phyloP scores from a whole-genome alignment of 2,113 vertebrate genomes.

The Alaudala cheleensis region DNA sequence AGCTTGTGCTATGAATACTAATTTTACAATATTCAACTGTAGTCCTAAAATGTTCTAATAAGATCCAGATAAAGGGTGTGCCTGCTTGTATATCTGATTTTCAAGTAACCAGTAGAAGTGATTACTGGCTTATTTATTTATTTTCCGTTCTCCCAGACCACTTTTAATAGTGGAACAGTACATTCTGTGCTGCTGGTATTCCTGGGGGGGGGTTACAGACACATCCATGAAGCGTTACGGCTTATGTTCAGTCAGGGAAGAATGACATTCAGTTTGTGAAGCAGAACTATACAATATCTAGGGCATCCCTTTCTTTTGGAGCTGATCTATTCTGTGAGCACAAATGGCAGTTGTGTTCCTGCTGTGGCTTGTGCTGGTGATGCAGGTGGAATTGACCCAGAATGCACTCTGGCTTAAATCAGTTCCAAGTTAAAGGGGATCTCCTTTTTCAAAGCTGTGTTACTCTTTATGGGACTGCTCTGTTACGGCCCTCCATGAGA shows the following conservation, averaged over 20 bases:
- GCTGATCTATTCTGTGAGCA: not conserved
- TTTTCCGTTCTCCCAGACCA: not conserved
- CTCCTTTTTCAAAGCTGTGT: not conserved
- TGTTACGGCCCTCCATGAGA: accelerated
- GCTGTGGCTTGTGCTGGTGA: not conserved
- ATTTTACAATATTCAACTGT: not conserved
- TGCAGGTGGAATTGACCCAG: not conserved
- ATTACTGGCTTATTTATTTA: not conserved
- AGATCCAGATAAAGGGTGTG: not conserved
- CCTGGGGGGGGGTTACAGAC: not conserved
- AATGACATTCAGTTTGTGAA: not conserved
- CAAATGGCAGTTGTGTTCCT: not conserved
- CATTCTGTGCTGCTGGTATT: not conserved
- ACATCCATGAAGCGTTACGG: not conserved
- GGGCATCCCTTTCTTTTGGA: not conserved
- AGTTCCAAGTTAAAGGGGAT: not conserved
- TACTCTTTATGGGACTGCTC: not conserved
- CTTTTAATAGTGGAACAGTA: not conserved
- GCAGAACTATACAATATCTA: not conserved
- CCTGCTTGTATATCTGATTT: not conserved
- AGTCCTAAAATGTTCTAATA: slow-evolving; percentile 23
- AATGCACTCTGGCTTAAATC: not conserved
- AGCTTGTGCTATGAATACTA: slow-evolving; percentile 49
- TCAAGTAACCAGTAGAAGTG: not conserved
- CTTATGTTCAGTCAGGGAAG: not conserved